Base-by-base conservation (phyloP, 1,140 invertebrate genomes). In the Tribolium castaneum region DNA sequence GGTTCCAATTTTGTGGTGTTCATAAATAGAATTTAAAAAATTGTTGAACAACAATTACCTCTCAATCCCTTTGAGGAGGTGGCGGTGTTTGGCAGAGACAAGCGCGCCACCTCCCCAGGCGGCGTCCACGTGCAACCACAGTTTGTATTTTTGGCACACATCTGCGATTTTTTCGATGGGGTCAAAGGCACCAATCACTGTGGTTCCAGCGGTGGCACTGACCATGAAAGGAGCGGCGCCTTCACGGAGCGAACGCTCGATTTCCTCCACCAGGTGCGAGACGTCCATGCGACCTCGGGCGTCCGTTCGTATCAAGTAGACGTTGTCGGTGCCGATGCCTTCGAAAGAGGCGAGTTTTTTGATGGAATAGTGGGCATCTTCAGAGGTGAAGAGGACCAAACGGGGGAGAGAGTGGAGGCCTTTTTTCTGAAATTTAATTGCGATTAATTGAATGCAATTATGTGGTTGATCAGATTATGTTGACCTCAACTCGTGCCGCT, bases 91-190 rank as follows among this genome's bases (percentile, higher is more conserved):
- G 56, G 89, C 90, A 0, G 96, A 97, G 86, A 99, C 90, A 6
- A 99, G 87, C 0, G 94, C 94, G 6, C 96, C 96, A 2, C 97
- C 97, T 39, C 91, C 91, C 97, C 97, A 99, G 2, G 97, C 97
- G 0, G 96, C 97, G 85, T 99, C 98, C 0, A 98, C 96, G 85
- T 99, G 98, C 25, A 99, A 87, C 98, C 98, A 99, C 70, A 99
- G 85, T 2, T 92, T 91, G 82, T 97, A 92, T 83, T 95, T 92
- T 77, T 92, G 86, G 84, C 97, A 99, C 5, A 99, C 83, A 19
- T 92, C 91, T 0, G 94, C 93, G 51, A 99, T 93, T 14, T 92
- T 88, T 3, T 90, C 87, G 7, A 99, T 84, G 0, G 97, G 96
- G 87, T 99, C 98, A 82, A 94, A 98, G 0, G 97, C 96, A 0